Evolutionary conservation across 2,113 vertebrate species (phyloP), one percentile per base, ranked within the genome.

Genomic region (Tetrao urogallus): DNA sequence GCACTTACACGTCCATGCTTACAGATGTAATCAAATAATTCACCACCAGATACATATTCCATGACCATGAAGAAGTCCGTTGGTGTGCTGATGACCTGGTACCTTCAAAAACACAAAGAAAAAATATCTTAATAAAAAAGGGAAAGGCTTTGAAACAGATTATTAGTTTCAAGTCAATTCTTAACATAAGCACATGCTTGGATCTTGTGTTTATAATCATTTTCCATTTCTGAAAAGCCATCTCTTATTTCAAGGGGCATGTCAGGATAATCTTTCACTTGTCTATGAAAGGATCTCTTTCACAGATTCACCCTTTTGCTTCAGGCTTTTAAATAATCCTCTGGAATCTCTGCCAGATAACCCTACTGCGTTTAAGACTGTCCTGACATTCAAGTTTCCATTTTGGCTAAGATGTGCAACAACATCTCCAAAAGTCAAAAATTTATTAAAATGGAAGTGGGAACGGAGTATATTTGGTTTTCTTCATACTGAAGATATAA

Each of bases 21-120:
- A 96, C 99, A 99, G 98, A 99, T 99, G 98, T 99, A 99, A 96
- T 99, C 99, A 95, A 99, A 99, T 89, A 99, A 96, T 96, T 99
- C 99, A 21, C 99, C 99, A 6, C 99, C 99, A 4, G 99, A 98
- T 57, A 99, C 99, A 10, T 99, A 99, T 74, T 99, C 99, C 99
- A 99, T 99, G 45, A 99, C 99, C 99, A 99, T 99, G 97, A 99
- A 99, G 98, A 99, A 99, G 90, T 99, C 99, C 10, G 99, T 99
- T 6, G 99, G 99, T 0, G 99, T 99, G 91, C 99, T 99, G 97
- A 99, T 99, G 94, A 99, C 99, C 97, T 99, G 99, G 97, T 99
- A 99, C 96, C 99, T 99, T 94, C 90, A 90, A 92, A 95, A 92
- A 93, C 22, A 92, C 69, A 88, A 58, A 71, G 13, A 28, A 87